phyloP scores from a whole-genome alignment of 2,888 invertebrate species.

The Apamea epomidion region DNA sequence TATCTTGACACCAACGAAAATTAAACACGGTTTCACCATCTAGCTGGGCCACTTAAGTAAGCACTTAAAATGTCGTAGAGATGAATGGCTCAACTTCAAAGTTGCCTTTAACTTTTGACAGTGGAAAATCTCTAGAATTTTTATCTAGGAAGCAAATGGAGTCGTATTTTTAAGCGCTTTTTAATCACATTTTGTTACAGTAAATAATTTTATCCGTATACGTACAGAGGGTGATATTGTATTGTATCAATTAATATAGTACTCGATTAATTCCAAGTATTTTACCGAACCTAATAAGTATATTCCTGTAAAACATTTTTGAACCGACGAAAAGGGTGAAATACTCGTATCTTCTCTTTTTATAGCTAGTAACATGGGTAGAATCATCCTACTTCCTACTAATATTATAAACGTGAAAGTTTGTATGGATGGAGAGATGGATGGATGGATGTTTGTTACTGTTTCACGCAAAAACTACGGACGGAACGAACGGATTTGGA shows the following conservation, averaged over 20 bases:
- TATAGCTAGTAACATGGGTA: not conserved
- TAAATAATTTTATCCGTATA: conserved; percentile 27
- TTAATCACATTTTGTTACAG: conserved; percentile 30
- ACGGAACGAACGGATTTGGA: too few species aligned
- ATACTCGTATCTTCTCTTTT: conserved; percentile 1
- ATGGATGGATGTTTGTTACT: too few species aligned
- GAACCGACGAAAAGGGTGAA: not conserved
- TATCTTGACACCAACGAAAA: conserved; percentile 61
- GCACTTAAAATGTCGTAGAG: conserved; percentile 84
- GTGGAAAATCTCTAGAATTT: conserved; percentile 70
- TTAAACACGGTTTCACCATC: conserved; percentile 80
- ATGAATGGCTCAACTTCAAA: conserved; percentile 80
- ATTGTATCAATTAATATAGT: conserved; percentile 20
- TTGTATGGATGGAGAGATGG: too few species aligned
- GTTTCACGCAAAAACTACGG: too few species aligned
- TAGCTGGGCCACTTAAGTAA: conserved; percentile 76
- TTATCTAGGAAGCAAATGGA: conserved; percentile 71
- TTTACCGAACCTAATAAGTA: conserved; percentile 12
- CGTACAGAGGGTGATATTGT: not conserved
- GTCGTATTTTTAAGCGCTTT: conserved; percentile 26
- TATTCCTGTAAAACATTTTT: conserved; percentile 12
- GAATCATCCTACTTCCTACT: too few species aligned
- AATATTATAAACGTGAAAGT: too few species aligned
- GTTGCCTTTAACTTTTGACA: conserved; percentile 76
- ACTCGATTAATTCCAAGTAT: conserved; percentile 21